Percentiles rank a stretch among this genome's conserved stretches.
Evolutionary conservation across 2,113 vertebrate species (phyloP).

Genomic region (Reinhardtius hippoglossoides): DNA sequence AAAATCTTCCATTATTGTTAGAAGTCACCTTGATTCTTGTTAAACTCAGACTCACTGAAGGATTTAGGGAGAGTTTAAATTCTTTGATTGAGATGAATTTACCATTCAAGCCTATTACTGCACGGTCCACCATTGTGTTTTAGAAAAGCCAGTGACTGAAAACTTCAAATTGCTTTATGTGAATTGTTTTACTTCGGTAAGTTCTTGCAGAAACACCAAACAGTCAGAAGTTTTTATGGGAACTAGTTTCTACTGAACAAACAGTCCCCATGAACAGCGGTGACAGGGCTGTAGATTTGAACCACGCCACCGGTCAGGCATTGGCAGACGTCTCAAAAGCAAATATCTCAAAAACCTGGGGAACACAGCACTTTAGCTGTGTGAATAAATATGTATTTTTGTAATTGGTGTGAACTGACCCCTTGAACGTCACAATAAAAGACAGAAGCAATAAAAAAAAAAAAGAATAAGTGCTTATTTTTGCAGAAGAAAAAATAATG

Average conservation of each 20-base stretch:
- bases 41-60: constrained; percentile 33
- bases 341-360: background rate
- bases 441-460: background rate
- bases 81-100: constrained; percentile 20
- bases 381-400: background rate
- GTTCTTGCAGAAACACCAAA: background rate
- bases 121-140: background rate
- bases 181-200: background rate
- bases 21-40: constrained; percentile 44
- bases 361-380: background rate
- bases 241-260: background rate
- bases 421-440: background rate
- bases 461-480: background rate
- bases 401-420: constrained; percentile 1
- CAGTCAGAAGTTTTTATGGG: background rate
- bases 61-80: constrained; percentile 3
- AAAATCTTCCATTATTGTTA: constrained; percentile 16
- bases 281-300: background rate
- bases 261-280: background rate
- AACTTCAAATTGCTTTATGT: background rate
- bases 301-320: background rate
- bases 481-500: background rate
- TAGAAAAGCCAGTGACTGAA: background rate
- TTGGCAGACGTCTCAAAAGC: background rate
- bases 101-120: constrained; percentile 5